phyloP scores from a whole-genome alignment of 2,113 vertebrate genomes.

The Pungitius pungitius region DNA sequence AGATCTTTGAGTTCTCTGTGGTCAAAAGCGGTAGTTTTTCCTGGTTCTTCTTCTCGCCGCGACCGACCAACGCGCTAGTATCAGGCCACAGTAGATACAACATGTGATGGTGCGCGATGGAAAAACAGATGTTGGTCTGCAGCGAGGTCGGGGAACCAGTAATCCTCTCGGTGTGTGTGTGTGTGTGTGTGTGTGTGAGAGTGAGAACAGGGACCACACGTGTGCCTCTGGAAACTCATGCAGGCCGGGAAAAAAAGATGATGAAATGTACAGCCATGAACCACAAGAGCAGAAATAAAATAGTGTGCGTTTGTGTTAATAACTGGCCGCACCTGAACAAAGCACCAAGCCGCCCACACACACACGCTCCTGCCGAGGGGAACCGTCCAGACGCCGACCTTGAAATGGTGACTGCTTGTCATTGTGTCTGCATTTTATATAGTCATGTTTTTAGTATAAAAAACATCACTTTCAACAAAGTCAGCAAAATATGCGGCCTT shows the following conservation, averaged over 20 bases:
- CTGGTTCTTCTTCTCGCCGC: too few species aligned
- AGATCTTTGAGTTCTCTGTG: background rate
- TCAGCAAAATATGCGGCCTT: conserved; percentile 1
- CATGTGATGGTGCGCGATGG: conserved; percentile 28
- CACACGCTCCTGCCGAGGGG: conserved; percentile 5
- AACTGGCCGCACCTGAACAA: background rate
- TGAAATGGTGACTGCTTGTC: conserved; percentile 21
- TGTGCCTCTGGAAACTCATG: background rate
- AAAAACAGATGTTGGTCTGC: conserved; percentile 50
- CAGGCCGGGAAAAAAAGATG: background rate
- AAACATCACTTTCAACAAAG: background rate
- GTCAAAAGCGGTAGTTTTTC: background rate
- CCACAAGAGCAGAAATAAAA: background rate
- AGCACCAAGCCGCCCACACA: too few species aligned
- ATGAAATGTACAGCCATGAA: background rate
- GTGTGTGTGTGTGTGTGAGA: conserved; percentile 13
- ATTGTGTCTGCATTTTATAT: background rate
- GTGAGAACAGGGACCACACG: conserved; percentile 14
- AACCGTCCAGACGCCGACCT: conserved; percentile 38
- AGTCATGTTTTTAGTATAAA: background rate
- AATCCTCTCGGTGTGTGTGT: conserved; percentile 16
- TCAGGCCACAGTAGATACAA: conserved; percentile 50
- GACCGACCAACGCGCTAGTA: too few species aligned
- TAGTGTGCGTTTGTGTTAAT: background rate
- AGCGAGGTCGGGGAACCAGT: conserved; percentile 14